A percentile compares a stretch with the other conserved stretches of the same genome.
phyloP scores from a whole-genome alignment of 64 coral and sea anemone genomes.

The Porites lutea region DNA sequence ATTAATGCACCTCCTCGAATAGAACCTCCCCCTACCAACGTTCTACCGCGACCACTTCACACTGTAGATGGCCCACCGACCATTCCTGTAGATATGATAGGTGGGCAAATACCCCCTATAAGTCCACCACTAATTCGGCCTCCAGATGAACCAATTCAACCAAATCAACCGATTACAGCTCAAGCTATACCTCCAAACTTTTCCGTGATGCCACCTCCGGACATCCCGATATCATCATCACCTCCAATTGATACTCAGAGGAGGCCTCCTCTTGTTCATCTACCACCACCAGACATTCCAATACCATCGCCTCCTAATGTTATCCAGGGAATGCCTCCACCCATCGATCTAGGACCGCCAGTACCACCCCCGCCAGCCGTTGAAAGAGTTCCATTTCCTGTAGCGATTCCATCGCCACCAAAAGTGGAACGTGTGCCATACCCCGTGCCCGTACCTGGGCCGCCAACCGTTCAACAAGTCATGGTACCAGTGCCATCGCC shows the following conservation, averaged over 20 bases:
- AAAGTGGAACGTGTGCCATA: conserved; percentile 66
- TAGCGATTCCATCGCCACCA: conserved; percentile 49
- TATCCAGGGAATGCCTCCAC: neutral
- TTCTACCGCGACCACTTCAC: neutral
- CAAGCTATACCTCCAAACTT: neutral
- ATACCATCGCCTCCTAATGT: neutral
- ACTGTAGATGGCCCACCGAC: neutral
- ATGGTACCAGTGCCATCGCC: conserved; percentile 62
- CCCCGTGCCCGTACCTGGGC: conserved; percentile 75
- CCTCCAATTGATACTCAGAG: neutral
- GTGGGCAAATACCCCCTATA: neutral
- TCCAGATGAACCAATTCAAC: neutral
- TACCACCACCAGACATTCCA: conserved; percentile 9
- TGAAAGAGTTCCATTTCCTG: conserved; percentile 61
- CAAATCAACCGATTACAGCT: neutral
- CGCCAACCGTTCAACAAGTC: conserved; percentile 21
- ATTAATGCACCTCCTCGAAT: conserved; percentile 33
- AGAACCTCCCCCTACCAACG: neutral
- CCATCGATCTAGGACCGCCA: neutral
- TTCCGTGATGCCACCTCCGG: conserved; percentile 3
- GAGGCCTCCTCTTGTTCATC: neutral
- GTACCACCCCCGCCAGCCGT: conserved; percentile 24
- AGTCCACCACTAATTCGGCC: neutral
- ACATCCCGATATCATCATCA: neutral
- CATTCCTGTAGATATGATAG: neutral